phyloP scores from a whole-genome alignment of 2,888 invertebrate species.

The Melanostoma mellinum region DNA sequence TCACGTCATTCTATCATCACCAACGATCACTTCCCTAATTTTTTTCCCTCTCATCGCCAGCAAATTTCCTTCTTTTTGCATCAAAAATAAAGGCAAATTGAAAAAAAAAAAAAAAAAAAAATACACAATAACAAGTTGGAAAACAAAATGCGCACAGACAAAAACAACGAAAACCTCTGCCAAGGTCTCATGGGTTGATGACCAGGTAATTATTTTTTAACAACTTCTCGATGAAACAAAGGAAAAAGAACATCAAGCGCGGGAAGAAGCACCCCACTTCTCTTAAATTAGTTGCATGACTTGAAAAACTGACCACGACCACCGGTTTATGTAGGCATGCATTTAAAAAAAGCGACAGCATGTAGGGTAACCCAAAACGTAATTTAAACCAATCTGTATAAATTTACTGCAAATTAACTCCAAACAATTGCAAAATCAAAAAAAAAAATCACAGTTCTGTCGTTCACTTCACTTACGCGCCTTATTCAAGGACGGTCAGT shows the following conservation, averaged over 20 bases:
- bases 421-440: conserved; percentile 20
- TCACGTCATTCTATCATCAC: conserved; percentile 50
- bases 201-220: conserved; percentile 58
- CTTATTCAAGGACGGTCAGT: conserved; percentile 67
- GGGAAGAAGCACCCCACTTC: conserved; percentile 28
- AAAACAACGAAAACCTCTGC: conserved; percentile 17
- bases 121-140: conserved; percentile 10
- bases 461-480: conserved; percentile 29
- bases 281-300: conserved; percentile 35
- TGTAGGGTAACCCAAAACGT: conserved; percentile 7
- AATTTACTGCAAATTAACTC: conserved; percentile 61
- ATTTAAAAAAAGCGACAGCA: conserved; percentile 3
- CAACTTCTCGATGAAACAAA: conserved; percentile 21
- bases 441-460: conserved; percentile 28
- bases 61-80: neutral
- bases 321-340: neutral
- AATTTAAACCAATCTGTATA: conserved; percentile 29
- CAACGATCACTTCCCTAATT: conserved; percentile 51
- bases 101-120: conserved; percentile 9
- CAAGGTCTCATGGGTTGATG: conserved; percentile 63
- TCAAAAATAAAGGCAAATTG: neutral
- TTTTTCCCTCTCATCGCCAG: conserved; percentile 20
- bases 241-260: conserved; percentile 10
- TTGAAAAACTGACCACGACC: conserved; percentile 24
- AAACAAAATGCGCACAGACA: conserved; percentile 30